phyloP scores from a whole-genome alignment of 2,888 invertebrate species.

The Aleiodes alternator region DNA sequence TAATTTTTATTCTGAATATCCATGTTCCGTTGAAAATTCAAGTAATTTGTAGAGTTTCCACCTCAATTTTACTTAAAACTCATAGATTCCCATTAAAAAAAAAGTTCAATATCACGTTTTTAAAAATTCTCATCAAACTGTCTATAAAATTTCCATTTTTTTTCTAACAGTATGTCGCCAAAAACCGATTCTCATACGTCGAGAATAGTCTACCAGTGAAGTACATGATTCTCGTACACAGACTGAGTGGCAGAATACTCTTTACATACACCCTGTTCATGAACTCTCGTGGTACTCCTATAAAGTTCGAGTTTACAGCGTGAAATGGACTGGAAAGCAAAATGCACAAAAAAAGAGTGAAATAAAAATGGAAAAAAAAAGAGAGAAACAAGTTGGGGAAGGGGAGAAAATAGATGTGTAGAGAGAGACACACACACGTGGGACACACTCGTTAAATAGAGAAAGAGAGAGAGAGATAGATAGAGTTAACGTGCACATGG shows the following conservation, averaged over 20 bases:
- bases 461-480: conserved; percentile 45
- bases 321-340: conserved; percentile 74
- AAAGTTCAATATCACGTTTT: no score
- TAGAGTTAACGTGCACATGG: conserved; percentile 36
- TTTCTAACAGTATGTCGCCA: no score
- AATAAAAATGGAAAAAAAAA: conserved; percentile 37
- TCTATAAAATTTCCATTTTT: no score
- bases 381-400: conserved; percentile 11
- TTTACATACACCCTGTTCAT: conserved; percentile 52
- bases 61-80: no score
- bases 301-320: conserved; percentile 73
- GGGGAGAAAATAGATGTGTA: conserved; percentile 31
- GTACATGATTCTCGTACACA: conserved; percentile 26
- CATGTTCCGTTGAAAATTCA: no score
- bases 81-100: no score
- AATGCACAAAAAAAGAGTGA: conserved; percentile 65
- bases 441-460: conserved; percentile 46
- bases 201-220: no score
- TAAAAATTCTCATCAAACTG: no score
- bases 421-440: conserved; percentile 3
- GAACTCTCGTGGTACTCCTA: conserved; percentile 66
- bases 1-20: no score
- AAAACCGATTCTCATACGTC: no score
- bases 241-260: conserved; percentile 5
- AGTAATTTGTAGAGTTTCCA: no score